Conservation (phyloP, 2,888 invertebrate genomes). For the Cataglyphis rosenhaueri region DNA sequence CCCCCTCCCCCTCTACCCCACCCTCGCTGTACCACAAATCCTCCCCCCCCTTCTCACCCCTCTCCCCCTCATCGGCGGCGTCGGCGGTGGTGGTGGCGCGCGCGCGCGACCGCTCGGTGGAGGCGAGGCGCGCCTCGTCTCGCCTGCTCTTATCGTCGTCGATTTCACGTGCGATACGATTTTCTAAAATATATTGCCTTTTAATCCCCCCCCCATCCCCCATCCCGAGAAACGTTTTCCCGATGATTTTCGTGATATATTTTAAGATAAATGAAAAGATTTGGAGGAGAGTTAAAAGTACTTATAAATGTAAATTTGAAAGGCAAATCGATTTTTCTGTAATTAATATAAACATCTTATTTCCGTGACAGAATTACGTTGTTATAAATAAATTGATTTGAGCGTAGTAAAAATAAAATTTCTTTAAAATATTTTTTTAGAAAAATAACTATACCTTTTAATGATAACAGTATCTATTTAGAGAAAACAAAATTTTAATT, state of each 20-base stretch:
- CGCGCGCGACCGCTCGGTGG: slow-evolving; percentile 74
- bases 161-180: slow-evolving; percentile 71
- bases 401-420: background rate
- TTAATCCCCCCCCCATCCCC: background rate
- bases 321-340: background rate
- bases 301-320: background rate
- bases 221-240: background rate
- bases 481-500: no score
- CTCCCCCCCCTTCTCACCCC: slow-evolving; percentile 61
- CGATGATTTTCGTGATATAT: background rate
- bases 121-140: slow-evolving; percentile 58
- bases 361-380: background rate
- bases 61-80: slow-evolving; percentile 63
- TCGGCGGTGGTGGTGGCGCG: slow-evolving; percentile 22
- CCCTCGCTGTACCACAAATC: slow-evolving; percentile 62
- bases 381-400: background rate
- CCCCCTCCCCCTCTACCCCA: slow-evolving; percentile 65
- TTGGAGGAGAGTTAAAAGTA: background rate
- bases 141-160: slow-evolving; percentile 52
- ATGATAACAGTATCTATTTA: background rate
- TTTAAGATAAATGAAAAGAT: background rate
- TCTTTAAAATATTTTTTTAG: background rate
- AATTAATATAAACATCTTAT: background rate
- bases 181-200: slow-evolving; percentile 40
- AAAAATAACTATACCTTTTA: background rate